These are phyloP conservation scores for Pogonomyrmex barbatus DNA, from an alignment of 1,140 invertebrate genomes.

Conservation along the genomic window DNA sequence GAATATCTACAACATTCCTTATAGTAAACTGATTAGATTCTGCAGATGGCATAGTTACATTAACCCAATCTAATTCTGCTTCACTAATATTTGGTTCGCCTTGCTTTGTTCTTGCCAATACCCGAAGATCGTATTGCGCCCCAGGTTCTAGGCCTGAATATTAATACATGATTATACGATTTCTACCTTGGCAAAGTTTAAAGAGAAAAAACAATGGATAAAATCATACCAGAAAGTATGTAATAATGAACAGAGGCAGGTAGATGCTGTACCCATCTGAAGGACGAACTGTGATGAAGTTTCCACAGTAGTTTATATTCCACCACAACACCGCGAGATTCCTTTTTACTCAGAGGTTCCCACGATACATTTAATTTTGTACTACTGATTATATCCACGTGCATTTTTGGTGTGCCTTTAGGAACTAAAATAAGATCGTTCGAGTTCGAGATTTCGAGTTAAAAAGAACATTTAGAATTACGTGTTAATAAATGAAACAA, in stretches of 20 bases:
- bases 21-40: conserved; percentile 76
- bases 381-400: conserved; percentile 85
- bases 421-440: conserved; percentile 85
- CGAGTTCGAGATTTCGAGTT: conserved; percentile 15
- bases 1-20: conserved; percentile 81
- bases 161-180: not conserved
- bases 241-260: conserved; percentile 83
- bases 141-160: conserved; percentile 86
- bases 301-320: conserved; percentile 89
- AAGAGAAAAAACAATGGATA: conserved; percentile 7
- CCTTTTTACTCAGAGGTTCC: conserved; percentile 86
- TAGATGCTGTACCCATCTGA: conserved; percentile 83
- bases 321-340: conserved; percentile 87
- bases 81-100: conserved; percentile 86
- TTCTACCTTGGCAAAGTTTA: not conserved
- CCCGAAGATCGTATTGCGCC: conserved; percentile 87
- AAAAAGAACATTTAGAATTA: not conserved
- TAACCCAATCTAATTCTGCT: conserved; percentile 86
- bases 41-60: conserved; percentile 84
- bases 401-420: conserved; percentile 87
- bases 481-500: conserved; percentile 5
- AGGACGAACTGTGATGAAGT: conserved; percentile 84
- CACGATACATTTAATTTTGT: conserved; percentile 88
- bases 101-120: conserved; percentile 86
- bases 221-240: conserved; percentile 85